phyloP scores from a whole-genome alignment of 2,113 vertebrate genomes.

The Equus quagga region DNA sequence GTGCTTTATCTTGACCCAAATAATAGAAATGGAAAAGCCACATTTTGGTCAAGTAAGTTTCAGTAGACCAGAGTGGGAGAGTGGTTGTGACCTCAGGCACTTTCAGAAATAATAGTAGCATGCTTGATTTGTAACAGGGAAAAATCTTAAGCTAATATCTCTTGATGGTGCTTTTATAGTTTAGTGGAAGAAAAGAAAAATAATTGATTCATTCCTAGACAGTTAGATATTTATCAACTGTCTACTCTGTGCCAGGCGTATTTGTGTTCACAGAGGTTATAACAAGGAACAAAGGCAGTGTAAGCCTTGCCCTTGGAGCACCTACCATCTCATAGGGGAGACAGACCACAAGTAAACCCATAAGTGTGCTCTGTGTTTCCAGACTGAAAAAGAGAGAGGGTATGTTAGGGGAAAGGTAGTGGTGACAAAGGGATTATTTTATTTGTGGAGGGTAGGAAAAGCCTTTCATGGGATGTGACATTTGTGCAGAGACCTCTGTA shows the following conservation, averaged over 20 bases:
- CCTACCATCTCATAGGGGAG: neutral
- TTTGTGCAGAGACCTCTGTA: neutral
- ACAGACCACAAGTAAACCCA: neutral
- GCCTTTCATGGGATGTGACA: neutral
- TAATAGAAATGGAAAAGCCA: neutral
- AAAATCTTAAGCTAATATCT: neutral
- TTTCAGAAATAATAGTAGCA: neutral
- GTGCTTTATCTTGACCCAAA: neutral
- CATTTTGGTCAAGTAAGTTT: neutral
- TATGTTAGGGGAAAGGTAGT: neutral
- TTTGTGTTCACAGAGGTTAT: neutral
- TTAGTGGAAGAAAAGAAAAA: constrained; percentile 14
- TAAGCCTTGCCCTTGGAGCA: neutral
- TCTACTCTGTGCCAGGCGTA: neutral
- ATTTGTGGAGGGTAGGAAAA: neutral
- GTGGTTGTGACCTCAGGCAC: neutral
- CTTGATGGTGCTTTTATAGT: neutral
- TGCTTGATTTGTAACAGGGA: neutral
- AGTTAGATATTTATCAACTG: neutral
- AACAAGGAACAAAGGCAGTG: neutral
- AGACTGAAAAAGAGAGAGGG: neutral
- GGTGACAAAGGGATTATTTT: neutral
- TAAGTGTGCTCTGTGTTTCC: neutral
- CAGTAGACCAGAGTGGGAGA: neutral
- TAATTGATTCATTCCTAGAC: neutral